Conservation (phyloP, 2,888 invertebrate species). For the Geotrupes spiniger region DNA sequence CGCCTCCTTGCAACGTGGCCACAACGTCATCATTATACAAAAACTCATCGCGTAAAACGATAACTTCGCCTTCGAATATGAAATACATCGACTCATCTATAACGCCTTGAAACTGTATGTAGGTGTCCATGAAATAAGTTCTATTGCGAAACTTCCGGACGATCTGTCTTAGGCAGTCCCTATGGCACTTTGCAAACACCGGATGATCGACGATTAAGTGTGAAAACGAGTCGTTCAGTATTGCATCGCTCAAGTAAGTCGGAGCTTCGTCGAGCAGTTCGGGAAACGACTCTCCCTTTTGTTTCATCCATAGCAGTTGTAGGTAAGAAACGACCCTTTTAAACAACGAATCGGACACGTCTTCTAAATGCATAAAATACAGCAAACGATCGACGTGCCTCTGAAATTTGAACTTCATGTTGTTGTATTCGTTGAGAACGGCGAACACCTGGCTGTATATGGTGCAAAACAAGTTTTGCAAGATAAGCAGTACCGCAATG, state of each 20-base stretch:
- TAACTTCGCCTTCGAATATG: slow-evolving; percentile 24
- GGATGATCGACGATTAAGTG: slow-evolving; percentile 17
- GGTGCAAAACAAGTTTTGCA: slow-evolving; percentile 12
- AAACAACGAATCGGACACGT: slow-evolving; percentile 15
- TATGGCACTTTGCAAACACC: slow-evolving; percentile 21
- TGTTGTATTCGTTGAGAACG: slow-evolving; percentile 8
- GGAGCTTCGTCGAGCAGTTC: slow-evolving; percentile 19
- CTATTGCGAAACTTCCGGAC: slow-evolving; percentile 8
- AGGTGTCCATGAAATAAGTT: slow-evolving; percentile 19
- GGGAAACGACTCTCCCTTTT: slow-evolving; percentile 11
- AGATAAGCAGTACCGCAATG: slow-evolving; percentile 9
- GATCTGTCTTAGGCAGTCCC: slow-evolving; percentile 24
- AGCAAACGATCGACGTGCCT: slow-evolving; percentile 10
- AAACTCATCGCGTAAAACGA: slow-evolving; percentile 21
- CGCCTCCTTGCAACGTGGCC: slow-evolving; percentile 18
- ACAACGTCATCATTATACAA: slow-evolving; percentile 18
- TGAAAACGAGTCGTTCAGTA: slow-evolving; percentile 21
- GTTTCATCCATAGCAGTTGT: slow-evolving; percentile 13
- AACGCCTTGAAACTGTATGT: slow-evolving; percentile 21
- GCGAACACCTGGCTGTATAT: slow-evolving; percentile 15
- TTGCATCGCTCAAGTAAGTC: slow-evolving; percentile 23
- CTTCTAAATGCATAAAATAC: slow-evolving; percentile 17
- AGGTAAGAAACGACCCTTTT: slow-evolving; percentile 12
- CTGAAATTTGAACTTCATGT: slow-evolving; percentile 2
- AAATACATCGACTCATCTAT: slow-evolving; percentile 25